Base-by-base conservation (phyloP, 2,888 invertebrate genomes). In the Eupithecia tripunctaria region DNA sequence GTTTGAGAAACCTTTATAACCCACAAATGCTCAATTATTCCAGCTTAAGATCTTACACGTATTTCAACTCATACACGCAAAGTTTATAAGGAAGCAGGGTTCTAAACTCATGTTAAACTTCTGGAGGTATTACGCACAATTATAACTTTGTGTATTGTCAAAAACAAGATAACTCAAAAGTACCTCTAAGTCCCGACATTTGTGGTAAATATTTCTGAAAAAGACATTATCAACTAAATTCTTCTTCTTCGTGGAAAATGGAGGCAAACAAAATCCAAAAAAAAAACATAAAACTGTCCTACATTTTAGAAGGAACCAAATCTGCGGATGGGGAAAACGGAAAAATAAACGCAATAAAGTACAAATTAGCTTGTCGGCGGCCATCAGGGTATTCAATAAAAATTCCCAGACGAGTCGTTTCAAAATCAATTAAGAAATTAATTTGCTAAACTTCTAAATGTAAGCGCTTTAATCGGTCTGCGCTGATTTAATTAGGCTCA, bases 351-450 rank as follows among this genome's bases (percentile, higher is more conserved):
- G 63, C 68, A 71, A 74, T 67, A 74, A 74, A 69, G 59, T 63
- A 71, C 62, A 71, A 71, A 71, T 74, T 71, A 74, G 68, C 69
- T 59, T 71, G 71, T 65, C 71, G 56, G 51, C 68, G 7, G 65
- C 65, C 70, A 71, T 62, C 62, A 36, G 60, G 38, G 51, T 63
- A 71, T 69, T 67, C 62, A 69, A 71, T 71, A 74, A 69, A 74
- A 71, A 74, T 67, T 74, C 71, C 68, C 74, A 71, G 74, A 71
- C 68, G 69, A 71, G 71, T 71, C 69, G 71, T 74, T 71, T 47
- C 67, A 66, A 74, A 71, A 71, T 69, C 67, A 74, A 74, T 71
- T 74, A 71, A 69, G 69, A 63, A 68, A 74, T 71, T 74, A 41
- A 68, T 71, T 74, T 67, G 66, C 68, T 68, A 56, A 71, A 66